phyloP scores from a whole-genome alignment of 2,888 invertebrate species.

The Drosophila sordidula region DNA sequence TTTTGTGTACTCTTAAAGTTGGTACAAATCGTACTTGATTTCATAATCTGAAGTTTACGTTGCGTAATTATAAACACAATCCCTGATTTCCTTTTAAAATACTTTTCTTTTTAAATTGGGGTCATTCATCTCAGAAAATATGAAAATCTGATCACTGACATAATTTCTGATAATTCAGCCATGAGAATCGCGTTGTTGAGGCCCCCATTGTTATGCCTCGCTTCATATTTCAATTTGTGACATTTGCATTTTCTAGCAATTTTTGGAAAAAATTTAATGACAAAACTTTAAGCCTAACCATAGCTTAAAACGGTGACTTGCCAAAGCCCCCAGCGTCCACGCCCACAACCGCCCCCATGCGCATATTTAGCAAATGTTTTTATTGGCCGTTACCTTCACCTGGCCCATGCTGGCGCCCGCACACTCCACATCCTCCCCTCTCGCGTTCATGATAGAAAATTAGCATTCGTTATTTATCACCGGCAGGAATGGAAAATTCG shows the following conservation, averaged over 20 bases:
- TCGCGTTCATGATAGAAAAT: conserved; percentile 64
- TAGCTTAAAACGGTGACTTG: conserved; percentile 49
- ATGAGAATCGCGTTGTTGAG: conserved; percentile 15
- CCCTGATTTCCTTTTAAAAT: neutral
- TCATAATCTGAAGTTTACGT: neutral
- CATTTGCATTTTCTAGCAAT: conserved; percentile 56
- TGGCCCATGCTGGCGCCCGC: conserved; percentile 48
- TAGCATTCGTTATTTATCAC: conserved; percentile 77
- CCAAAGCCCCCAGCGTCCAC: neutral
- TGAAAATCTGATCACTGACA: conserved; percentile 18
- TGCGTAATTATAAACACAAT: neutral
- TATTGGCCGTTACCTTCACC: conserved; percentile 80
- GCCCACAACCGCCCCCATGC: conserved; percentile 20
- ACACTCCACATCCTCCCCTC: neutral
- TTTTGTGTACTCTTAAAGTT: too few relatives aligned
- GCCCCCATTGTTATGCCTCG: conserved; percentile 27
- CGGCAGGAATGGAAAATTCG: conserved; percentile 51
- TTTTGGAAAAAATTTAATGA: conserved; percentile 54
- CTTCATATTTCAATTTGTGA: conserved; percentile 48
- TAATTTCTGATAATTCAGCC: conserved; percentile 15
- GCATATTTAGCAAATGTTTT: conserved; percentile 69
- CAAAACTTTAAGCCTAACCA: conserved; percentile 54
- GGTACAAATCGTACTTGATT: too few relatives aligned
- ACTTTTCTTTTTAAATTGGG: neutral
- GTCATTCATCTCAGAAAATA: conserved; percentile 7